Conservation (phyloP, 2,113 vertebrate genomes). For the Aleadryas rufinucha region DNA sequence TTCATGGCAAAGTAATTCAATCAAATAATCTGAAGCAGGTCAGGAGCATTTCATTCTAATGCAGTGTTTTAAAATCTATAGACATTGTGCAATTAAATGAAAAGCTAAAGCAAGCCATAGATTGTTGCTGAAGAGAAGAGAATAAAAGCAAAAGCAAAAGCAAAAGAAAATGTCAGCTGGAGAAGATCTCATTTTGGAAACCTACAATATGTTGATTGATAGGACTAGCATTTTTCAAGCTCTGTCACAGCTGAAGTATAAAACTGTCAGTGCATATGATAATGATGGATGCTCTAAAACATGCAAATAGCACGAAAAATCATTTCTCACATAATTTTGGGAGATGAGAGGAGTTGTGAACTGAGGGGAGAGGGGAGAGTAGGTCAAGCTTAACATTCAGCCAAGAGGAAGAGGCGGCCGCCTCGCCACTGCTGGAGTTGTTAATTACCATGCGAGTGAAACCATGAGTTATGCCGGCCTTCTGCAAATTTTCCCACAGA, state of each 20-base stretch:
- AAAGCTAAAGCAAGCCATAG: conserved; percentile 23
- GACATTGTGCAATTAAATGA: conserved; percentile 26
- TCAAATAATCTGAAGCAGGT: conserved; percentile 5
- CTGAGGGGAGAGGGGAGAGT: conserved; percentile 26
- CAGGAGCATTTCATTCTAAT: conserved; percentile 10
- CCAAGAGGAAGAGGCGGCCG: conserved; percentile 30
- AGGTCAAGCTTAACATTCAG: conserved; percentile 58
- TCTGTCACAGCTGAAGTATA: conserved; percentile 70
- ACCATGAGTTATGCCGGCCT: conserved; percentile 2
- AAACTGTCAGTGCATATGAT: conserved; percentile 62
- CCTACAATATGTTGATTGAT: conserved; percentile 61
- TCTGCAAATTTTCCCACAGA: conserved; percentile 52
- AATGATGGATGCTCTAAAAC: conserved; percentile 70
- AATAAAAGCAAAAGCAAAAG: conserved; percentile 34
- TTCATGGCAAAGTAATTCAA: conserved; percentile 30
- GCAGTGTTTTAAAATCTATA: not conserved
- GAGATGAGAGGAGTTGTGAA: conserved; percentile 63
- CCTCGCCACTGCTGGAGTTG: not conserved
- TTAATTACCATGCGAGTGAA: conserved; percentile 58
- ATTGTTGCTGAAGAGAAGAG: conserved; percentile 10
- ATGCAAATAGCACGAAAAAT: conserved; percentile 68
- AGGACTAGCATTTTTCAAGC: conserved; percentile 67
- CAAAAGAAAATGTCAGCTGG: conserved; percentile 23
- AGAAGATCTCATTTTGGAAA: conserved; percentile 52
- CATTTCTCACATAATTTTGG: conserved; percentile 69